These are phyloP conservation scores for Paracentrotus lividus DNA, from an alignment of 53 echinoderm and acorn worm species.

Conservation along the genomic window DNA sequence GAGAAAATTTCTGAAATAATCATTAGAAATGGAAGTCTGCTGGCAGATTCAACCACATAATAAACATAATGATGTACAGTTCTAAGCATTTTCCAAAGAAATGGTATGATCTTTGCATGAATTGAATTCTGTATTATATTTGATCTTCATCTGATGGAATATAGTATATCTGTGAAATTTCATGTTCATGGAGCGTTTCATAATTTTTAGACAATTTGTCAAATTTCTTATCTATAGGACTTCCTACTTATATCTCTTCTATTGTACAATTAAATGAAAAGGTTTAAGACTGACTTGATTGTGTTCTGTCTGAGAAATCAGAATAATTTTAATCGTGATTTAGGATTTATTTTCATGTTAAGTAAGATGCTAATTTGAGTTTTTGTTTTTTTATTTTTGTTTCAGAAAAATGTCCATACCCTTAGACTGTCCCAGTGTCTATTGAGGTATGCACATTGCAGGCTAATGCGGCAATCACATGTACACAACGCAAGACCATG, in stretches of 20 bases:
- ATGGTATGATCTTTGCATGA: neutral
- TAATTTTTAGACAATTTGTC: too few relatives aligned
- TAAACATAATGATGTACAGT: neutral
- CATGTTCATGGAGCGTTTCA: too few relatives aligned
- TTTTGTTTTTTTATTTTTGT: slow-evolving; percentile 40
- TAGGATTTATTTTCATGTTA: neutral
- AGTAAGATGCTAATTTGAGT: neutral
- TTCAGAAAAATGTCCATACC: slow-evolving; percentile 36
- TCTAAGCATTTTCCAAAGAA: neutral
- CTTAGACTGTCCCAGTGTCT: slow-evolving; percentile 57
- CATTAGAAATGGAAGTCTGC: neutral
- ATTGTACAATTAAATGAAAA: too few relatives aligned
- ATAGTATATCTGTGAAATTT: too few relatives aligned
- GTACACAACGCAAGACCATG: too few relatives aligned
- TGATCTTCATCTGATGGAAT: too few relatives aligned
- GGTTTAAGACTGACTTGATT: too few relatives aligned
- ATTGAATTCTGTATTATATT: neutral
- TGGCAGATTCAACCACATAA: slow-evolving; percentile 21
- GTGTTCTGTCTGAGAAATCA: neutral
- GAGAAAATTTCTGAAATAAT: neutral
- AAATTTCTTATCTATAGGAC: too few relatives aligned
- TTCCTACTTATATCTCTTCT: too few relatives aligned
- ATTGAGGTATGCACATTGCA: slow-evolving; percentile 55
- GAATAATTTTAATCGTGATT: neutral
- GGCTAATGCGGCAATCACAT: neutral